Evolutionary conservation across 2,888 invertebrate species (phyloP).

Genomic region (Megaustenia siamemsis): DNA sequence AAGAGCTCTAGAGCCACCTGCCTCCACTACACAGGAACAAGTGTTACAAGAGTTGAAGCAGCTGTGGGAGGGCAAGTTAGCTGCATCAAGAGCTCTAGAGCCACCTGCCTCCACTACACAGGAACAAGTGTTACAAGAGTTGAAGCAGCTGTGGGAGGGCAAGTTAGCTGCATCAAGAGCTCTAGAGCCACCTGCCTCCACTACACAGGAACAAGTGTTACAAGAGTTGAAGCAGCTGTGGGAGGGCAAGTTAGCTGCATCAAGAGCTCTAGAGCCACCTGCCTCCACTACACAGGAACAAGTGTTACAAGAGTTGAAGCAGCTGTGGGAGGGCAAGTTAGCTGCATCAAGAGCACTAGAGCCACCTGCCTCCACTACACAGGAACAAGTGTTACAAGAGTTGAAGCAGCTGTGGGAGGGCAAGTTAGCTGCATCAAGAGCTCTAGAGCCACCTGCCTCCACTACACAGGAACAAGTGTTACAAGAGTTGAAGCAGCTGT

Average conservation of each 20-base stretch:
- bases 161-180: too few species aligned
- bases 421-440: constrained; percentile 92
- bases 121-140: constrained; percentile 95
- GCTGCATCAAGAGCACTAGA: too few species aligned
- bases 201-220: too few species aligned
- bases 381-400: too few species aligned
- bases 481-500: constrained; percentile 94
- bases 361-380: neutral
- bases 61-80: constrained; percentile 93
- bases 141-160: constrained; percentile 87
- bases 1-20: neutral
- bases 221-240: too few species aligned
- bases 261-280: constrained; percentile 91
- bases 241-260: constrained; percentile 92
- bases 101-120: constrained; percentile 83
- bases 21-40: too few species aligned
- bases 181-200: neutral
- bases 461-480: constrained; percentile 89
- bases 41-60: too few species aligned
- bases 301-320: constrained; percentile 95
- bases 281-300: constrained; percentile 86
- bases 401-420: constrained; percentile 93
- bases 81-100: constrained; percentile 93
- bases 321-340: constrained; percentile 80
- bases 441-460: constrained; percentile 88